These are phyloP conservation scores for Pseudonaja textilis DNA, from an alignment of 2,113 vertebrate genomes.

Conservation along the genomic window DNA sequence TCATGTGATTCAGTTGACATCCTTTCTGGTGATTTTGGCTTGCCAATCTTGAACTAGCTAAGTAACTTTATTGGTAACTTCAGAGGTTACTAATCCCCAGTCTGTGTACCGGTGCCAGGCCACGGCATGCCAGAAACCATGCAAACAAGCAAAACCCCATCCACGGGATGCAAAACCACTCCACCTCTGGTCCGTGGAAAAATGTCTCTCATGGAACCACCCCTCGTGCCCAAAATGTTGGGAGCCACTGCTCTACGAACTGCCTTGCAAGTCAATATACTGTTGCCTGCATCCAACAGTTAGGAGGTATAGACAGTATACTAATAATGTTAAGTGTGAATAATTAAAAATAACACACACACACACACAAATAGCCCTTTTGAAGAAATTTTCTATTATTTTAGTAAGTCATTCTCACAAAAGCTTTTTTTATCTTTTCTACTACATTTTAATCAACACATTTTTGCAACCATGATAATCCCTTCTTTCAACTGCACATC, in stretches of 20 bases:
- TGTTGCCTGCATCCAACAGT: neutral
- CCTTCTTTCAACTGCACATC: neutral
- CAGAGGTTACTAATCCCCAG: neutral
- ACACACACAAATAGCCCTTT: neutral
- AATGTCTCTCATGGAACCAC: neutral
- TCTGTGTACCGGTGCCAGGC: neutral
- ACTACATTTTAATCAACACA: neutral
- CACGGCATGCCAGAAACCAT: neutral
- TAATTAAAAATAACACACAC: neutral
- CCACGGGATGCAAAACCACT: neutral
- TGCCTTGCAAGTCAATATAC: neutral
- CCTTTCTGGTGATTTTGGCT: too few relatives aligned
- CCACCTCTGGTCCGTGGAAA: neutral
- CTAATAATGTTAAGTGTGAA: neutral
- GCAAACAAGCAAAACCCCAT: neutral
- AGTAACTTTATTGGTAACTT: too few relatives aligned
- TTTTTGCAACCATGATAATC: neutral
- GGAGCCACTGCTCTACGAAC: neutral
- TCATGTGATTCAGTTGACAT: too few relatives aligned
- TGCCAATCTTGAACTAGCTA: too few relatives aligned
- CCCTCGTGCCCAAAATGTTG: neutral
- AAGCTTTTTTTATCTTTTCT: neutral
- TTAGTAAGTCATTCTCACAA: neutral
- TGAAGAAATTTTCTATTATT: neutral
- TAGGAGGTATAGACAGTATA: neutral